These are phyloP conservation scores for Panthera uncia DNA, from an alignment of 2,113 vertebrate species.

Conservation along the genomic window DNA sequence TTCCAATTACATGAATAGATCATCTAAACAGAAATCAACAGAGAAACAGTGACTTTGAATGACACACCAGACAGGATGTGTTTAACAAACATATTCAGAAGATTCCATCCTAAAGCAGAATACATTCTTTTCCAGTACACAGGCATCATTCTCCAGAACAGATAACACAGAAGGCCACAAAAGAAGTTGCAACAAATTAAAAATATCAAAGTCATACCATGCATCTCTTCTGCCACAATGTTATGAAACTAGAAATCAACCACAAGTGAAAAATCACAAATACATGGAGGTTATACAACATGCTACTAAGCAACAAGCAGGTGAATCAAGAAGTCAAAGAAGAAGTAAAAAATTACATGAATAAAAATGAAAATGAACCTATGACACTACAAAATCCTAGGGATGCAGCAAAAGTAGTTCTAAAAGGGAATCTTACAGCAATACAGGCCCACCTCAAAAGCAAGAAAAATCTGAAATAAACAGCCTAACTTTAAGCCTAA, in stretches of 20 bases:
- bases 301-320: not conserved
- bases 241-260: not conserved
- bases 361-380: not conserved
- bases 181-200: not conserved
- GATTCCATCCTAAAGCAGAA: not conserved
- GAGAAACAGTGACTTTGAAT: not conserved
- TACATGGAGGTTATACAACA: not conserved
- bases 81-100: not conserved
- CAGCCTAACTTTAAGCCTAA: not conserved
- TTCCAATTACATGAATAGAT: not conserved
- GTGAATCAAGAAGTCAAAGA: not conserved
- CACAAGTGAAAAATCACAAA: not conserved
- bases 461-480: not conserved
- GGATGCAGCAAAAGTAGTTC: not conserved
- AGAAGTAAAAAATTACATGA: not conserved
- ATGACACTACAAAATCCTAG: not conserved
- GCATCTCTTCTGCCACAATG: not conserved
- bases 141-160: not conserved
- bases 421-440: not conserved
- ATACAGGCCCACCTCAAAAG: not conserved
- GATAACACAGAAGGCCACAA: not conserved
- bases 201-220: not conserved
- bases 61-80: not conserved
- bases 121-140: not conserved
- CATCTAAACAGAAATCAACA: not conserved